A percentile compares a stretch with the other conserved stretches of the same genome.
These are phyloP conservation scores for Microchirus variegatus DNA, from an alignment of 2,797 vertebrate genomes.

Conservation along the genomic window DNA sequence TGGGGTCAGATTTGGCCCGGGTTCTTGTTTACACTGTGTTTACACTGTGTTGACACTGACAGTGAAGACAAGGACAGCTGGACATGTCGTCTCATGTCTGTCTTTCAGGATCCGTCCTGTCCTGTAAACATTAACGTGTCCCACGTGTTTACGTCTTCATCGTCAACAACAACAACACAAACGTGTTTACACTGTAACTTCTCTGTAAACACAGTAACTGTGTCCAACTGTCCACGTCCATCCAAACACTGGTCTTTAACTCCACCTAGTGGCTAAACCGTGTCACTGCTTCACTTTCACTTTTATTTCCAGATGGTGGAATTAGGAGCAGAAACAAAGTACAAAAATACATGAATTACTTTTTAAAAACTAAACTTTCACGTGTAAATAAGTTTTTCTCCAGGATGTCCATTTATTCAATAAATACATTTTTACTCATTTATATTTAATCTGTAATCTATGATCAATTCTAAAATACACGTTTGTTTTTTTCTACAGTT, in stretches of 20 bases:
- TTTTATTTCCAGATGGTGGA: neutral
- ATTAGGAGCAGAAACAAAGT: no score
- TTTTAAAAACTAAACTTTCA: constrained; percentile 50
- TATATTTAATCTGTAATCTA: constrained; percentile 1
- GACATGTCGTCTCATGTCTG: no score
- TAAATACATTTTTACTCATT: constrained; percentile 48
- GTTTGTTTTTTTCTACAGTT: constrained; percentile 3
- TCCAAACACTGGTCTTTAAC: neutral
- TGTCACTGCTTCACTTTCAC: constrained; percentile 9
- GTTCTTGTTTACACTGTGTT: no score
- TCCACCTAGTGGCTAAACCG: constrained; percentile 49
- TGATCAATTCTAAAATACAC: constrained; percentile 13
- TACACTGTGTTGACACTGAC: no score
- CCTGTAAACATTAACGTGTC: constrained; percentile 25
- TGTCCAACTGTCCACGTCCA: constrained; percentile 24
- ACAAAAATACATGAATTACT: neutral
- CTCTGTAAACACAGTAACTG: constrained; percentile 51
- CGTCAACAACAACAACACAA: neutral
- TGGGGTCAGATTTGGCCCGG: no score
- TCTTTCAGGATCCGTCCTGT: no score
- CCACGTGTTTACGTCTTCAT: neutral
- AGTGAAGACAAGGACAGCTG: no score
- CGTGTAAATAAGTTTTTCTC: constrained; percentile 68
- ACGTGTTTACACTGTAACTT: constrained; percentile 65
- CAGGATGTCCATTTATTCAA: no score